phyloP scores from a whole-genome alignment of 2,113 vertebrate species.

The Zosterops borbonicus region DNA sequence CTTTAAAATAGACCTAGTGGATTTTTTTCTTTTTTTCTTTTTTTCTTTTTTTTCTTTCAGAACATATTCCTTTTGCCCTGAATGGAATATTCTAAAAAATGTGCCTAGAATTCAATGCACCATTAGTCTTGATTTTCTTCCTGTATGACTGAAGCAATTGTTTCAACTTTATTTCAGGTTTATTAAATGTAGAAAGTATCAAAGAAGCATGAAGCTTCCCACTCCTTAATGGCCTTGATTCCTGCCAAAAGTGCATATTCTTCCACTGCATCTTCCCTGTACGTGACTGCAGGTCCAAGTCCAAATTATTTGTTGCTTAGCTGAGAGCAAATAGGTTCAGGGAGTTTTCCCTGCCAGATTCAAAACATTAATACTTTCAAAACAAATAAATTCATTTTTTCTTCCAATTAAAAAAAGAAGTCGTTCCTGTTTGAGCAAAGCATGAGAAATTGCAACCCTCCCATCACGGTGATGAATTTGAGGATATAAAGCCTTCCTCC shows the following conservation, averaged over 20 bases:
- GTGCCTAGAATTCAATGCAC: not conserved
- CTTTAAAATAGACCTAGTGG: not conserved
- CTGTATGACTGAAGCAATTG: not conserved
- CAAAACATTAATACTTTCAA: not conserved
- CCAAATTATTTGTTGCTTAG: constrained; percentile 24
- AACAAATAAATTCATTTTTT: constrained; percentile 32
- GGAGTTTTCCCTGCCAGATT: not conserved
- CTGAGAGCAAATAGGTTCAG: constrained; percentile 37
- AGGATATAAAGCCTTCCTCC: not conserved
- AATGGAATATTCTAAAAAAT: not conserved
- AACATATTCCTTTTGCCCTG: not conserved
- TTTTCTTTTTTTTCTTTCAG: too few relatives aligned
- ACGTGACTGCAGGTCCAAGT: not conserved
- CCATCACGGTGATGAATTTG: not conserved
- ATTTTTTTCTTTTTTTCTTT: fast-evolving
- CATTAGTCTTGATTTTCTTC: not conserved
- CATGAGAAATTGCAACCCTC: not conserved
- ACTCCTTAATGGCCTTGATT: not conserved
- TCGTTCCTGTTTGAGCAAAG: not conserved
- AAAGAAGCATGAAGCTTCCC: not conserved
- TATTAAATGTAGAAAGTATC: constrained; percentile 17
- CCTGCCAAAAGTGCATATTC: not conserved
- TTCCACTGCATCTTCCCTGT: not conserved
- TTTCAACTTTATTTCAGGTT: constrained; percentile 20
- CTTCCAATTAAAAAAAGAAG: constrained; percentile 23